Base-by-base conservation (phyloP, 2,797 vertebrate species). In the Eupleurogrammus muticus region DNA sequence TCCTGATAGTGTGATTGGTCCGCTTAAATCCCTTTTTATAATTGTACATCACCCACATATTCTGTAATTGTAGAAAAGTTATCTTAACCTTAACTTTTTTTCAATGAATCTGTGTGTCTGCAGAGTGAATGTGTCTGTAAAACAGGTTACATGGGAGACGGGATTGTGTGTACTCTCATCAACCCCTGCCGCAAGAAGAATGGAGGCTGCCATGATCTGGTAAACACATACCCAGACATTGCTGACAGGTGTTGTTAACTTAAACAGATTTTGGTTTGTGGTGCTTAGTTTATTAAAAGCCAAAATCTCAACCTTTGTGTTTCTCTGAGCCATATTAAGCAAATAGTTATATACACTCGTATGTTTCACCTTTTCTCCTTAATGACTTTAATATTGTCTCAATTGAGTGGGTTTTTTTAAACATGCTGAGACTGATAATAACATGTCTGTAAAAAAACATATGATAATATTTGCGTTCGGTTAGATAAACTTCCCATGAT, bases 71-170 rank as follows among this genome's bases (percentile, higher is more conserved):
- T n/a, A n/a, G n/a, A n/a, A n/a, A n/a, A n/a, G n/a, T n/a, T n/a
- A n/a, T n/a, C n/a, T n/a, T n/a, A n/a, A 40, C 16, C 34, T 13
- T 13, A 28, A 49, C 20, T 21, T 73, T 5, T 1, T n/a, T 67
- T 55, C 9, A 46, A 19, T 42, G 34, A n/a, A n/a, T 42, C 0
- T 67, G 64, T 75, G 28, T 75, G 42, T 55, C 60, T 67, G 64
- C 64, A 98, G 97, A 97, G 93, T 79, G 90, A 92, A n/a, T 98
- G 97, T 74, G 85, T 88, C 3, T 98, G 97, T 83, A 96, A 93
- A 89, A 90, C 79, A 59, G 96, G 96, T 23, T 97, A 93, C 74
- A 94, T 93, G 35, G 97, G 97, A 0, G 89, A 97, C 1, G 97
- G 97, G 5, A 78, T 92, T 1, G 24, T 59, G 64, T 99, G 97